phyloP scores from a whole-genome alignment of 2,797 vertebrate genomes.

The Uromys caudimaculatus region DNA sequence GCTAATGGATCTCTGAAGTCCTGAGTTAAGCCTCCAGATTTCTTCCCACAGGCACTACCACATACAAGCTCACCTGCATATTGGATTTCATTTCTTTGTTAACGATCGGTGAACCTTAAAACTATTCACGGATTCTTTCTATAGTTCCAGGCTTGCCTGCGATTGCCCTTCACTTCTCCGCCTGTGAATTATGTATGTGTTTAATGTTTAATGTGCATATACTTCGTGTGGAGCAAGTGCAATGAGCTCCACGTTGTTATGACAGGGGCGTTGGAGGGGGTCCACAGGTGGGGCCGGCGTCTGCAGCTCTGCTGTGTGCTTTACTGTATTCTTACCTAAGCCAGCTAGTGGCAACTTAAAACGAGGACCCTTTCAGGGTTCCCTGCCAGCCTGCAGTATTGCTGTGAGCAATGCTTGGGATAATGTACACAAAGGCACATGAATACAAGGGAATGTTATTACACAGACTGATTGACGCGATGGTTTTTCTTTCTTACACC shows the following conservation, averaged over 20 bases:
- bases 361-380: not conserved
- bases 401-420: not conserved
- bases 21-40: constrained; percentile 17
- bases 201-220: too few species aligned
- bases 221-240: not conserved
- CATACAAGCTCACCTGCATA: not conserved
- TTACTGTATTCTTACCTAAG: not conserved
- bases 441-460: not conserved
- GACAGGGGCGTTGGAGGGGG: not conserved
- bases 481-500: constrained; percentile 21
- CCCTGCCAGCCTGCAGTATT: not conserved
- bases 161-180: not conserved
- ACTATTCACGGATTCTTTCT: not conserved
- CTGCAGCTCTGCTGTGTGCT: not conserved
- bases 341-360: constrained; percentile 23
- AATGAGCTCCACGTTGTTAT: not conserved
- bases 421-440: not conserved
- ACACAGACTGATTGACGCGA: not conserved
- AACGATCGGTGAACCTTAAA: not conserved
- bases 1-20: not conserved
- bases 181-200: not conserved
- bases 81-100: constrained; percentile 16
- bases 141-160: not conserved
- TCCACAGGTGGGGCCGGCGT: not conserved
- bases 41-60: not conserved